A percentile compares a stretch with the other conserved stretches of the same genome.
phyloP scores from a whole-genome alignment of 2,113 vertebrate genomes.

The Fulmarus glacialis region DNA sequence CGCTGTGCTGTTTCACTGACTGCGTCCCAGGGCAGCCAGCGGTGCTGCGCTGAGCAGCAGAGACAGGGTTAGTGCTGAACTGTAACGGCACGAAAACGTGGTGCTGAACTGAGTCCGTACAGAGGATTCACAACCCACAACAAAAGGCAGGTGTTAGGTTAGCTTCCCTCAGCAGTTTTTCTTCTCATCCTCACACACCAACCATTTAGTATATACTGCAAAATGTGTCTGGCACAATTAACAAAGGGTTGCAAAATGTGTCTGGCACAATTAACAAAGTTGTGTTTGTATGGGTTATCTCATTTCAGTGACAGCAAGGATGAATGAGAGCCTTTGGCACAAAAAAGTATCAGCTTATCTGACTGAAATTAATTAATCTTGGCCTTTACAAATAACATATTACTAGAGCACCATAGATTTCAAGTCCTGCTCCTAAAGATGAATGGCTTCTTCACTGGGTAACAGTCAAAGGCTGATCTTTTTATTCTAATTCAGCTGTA shows the following conservation, averaged over 20 bases:
- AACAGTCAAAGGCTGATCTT: neutral
- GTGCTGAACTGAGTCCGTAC: neutral
- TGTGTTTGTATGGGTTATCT: neutral
- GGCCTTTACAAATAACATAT: neutral
- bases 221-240: neutral
- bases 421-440: neutral
- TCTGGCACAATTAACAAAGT: neutral
- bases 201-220: neutral
- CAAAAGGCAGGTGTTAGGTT: neutral
- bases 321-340: neutral
- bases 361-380: neutral
- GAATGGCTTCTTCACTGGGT: neutral
- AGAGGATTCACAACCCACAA: neutral
- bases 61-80: neutral
- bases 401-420: neutral
- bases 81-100: fast-evolving
- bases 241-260: neutral
- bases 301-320: neutral
- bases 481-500: neutral
- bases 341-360: neutral
- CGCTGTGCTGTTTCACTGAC: fast-evolving
- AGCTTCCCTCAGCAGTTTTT: neutral
- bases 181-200: neutral
- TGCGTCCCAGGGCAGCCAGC: fast-evolving
- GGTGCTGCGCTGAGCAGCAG: neutral